Evolutionary conservation across 1,140 invertebrate genomes (phyloP), one percentile per base, ranked within the genome.

Genomic region (Drosophila sproati): DNA sequence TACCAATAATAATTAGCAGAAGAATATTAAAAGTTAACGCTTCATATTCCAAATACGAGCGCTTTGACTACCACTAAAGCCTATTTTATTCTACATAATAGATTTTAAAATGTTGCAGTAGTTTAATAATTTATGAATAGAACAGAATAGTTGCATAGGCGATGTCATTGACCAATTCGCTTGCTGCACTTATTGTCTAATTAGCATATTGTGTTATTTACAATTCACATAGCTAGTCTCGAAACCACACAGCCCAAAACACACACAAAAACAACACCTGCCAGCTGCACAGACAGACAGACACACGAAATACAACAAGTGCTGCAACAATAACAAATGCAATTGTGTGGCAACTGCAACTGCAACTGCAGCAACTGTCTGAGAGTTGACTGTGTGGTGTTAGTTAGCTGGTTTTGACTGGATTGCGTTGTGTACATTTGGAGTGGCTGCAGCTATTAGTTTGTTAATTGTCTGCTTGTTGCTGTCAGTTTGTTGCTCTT

Each of bases 401-500:
- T 51, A 52, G 31, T 28, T 54, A 5, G 8, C 8, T 52, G 47
- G 34, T 52, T 43, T 43, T 32, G 39, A 12, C 31, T 32, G 51
- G 28, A 32, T 66, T 54, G 50, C 31, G 31, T 7, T 31, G 62
- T 32, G n/a, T 56, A 56, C 51, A 20, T 47, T 56, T 55, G 35
- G 41, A 10, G 8, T 37, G 63, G 52, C 10, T n/a, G 31, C 39
- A 47, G 59, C 6, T 10, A 45, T 43, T 7, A 39, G 62, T 63
- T 66, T 74, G 79, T 77, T 66, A 82, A 81, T 78, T 82, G 74
- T 57, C 68, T 61, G 45, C 72, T 48, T 45, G 72, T 45, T 67
- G 35, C 60, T 57, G 64, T 69, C 59, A 41, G 7, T 41, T 41
- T 41, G 39, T 41, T 41, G 39, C 39, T 41, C 20, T 10, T 41